Evolutionary conservation across 2,797 vertebrate species (phyloP).

Genomic region (Adrianichthys oophorus): DNA sequence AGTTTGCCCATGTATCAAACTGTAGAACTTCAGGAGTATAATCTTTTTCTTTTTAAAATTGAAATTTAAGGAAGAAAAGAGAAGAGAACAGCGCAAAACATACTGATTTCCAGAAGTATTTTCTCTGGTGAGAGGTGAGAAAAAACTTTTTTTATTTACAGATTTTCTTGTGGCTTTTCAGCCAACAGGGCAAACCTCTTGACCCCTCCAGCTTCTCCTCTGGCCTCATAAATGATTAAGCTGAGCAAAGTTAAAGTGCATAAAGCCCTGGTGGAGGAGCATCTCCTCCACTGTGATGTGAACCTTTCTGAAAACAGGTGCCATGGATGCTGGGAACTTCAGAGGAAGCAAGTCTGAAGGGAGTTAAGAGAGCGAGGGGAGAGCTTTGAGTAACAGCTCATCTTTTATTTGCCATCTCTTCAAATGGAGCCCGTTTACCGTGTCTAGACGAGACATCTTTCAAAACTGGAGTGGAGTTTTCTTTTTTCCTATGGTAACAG

Average conservation of each 20-base stretch:
- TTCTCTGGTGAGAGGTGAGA: not conserved
- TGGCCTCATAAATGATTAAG: conserved; percentile 3
- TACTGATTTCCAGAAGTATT: not conserved
- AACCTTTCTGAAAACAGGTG: conserved; percentile 52
- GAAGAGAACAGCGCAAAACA: not conserved
- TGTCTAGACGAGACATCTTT: conserved; percentile 69
- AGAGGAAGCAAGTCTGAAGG: conserved; percentile 38
- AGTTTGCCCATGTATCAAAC: no score
- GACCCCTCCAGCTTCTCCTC: conserved; percentile 1
- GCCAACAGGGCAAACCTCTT: not conserved
- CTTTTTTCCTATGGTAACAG: conserved; percentile 26
- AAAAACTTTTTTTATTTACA: not conserved
- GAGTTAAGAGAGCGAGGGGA: conserved; percentile 55
- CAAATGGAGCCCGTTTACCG: conserved; percentile 67
- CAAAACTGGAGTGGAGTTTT: conserved; percentile 48
- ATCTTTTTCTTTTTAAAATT: no score
- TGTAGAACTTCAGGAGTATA: no score
- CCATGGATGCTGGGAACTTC: conserved; percentile 47
- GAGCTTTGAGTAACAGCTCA: conserved; percentile 65
- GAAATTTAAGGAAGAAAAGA: no score
- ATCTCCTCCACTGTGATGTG: conserved; percentile 9
- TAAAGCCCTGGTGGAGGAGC: not conserved
- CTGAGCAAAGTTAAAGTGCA: conserved; percentile 11
- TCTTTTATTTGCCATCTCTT: conserved; percentile 73
- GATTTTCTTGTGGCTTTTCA: not conserved